phyloP scores from a whole-genome alignment of 2,888 invertebrate species.

The Phlogophora meticulosa region DNA sequence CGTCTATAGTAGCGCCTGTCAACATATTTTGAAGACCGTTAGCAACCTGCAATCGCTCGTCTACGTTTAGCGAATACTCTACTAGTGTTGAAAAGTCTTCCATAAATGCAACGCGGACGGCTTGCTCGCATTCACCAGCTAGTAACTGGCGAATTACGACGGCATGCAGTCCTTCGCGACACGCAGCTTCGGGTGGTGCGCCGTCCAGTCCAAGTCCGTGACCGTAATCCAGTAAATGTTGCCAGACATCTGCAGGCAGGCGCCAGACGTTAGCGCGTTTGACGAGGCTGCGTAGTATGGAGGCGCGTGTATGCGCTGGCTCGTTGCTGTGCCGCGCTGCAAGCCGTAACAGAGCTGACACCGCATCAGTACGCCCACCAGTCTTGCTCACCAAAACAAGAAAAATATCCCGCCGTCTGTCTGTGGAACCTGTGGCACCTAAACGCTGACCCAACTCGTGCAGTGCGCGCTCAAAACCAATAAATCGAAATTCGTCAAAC shows the following conservation, averaged over 20 bases:
- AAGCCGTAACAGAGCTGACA: constrained; percentile 73
- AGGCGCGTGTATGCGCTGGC: constrained; percentile 76
- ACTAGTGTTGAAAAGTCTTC: constrained; percentile 72
- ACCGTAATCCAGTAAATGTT: constrained; percentile 72
- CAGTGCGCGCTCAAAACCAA: constrained; percentile 75
- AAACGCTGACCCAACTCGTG: constrained; percentile 75
- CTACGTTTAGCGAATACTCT: constrained; percentile 72
- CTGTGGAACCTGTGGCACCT: constrained; percentile 69
- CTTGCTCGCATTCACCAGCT: constrained; percentile 53
- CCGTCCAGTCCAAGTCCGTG: constrained; percentile 80
- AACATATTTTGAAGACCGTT: constrained; percentile 66
- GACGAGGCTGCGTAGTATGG: constrained; percentile 79
- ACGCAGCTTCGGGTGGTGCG: constrained; percentile 68
- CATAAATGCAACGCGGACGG: constrained; percentile 70
- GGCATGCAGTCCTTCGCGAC: constrained; percentile 80
- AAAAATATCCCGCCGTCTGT: constrained; percentile 80
- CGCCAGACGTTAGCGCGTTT: constrained; percentile 80
- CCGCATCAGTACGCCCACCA: constrained; percentile 73
- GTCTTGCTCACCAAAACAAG: constrained; percentile 82
- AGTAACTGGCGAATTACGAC: constrained; percentile 77
- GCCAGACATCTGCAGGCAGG: constrained; percentile 74
- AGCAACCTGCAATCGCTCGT: constrained; percentile 70
- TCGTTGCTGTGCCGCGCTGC: constrained; percentile 75
- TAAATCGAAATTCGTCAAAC: constrained; percentile 78
- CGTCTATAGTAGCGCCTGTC: constrained; percentile 55